Evolutionary conservation across 1,140 invertebrate species (phyloP), one percentile per base, ranked within the genome.

Genomic region (Lithobius niger): DNA sequence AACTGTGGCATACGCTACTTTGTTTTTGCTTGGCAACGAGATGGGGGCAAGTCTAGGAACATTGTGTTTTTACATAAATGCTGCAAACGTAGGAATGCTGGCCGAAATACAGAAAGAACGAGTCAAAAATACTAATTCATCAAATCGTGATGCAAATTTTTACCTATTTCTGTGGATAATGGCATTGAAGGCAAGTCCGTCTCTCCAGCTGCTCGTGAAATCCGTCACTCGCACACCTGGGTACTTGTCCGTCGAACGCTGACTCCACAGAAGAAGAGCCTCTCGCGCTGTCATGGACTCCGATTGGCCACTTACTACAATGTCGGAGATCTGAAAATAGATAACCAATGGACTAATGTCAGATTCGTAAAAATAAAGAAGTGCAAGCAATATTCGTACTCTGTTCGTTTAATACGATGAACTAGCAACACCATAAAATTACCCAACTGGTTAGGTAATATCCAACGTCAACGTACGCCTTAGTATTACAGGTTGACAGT

Each of bases 181-280:
- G 55, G 95, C 94, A 70, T 95, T 95, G 80, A 99, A 98, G 56
- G 96, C 96, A 59, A 97, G 78, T 24, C 97, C 97, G 74, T 99
- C 95, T 53, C 89, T 77, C 97, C 97, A 99, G 24, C 91, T 96
- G 13, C 80, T 82, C 16, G 93, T 93, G 75, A 99, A 99, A 74
- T 99, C 93, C 56, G 79, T 79, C 25, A 99, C 89, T 56, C 86
- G 80, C 28, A 99, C 94, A 40, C 90, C 91, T 0, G 96, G 94
- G 73, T 99, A 99, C 66, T 93, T 92, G 65, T 91, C 84, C 36
- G 92, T 97, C 55, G 90, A 93, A 57, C 85, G 81, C 66, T 90
- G 81, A 6, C 94, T 93, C 96, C 96, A 99, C 74, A 89, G 78
- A 54, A 99, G 76, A 43, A 99, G 77, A 28, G 91, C 94, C 66